Conservation (phyloP, 1,140 invertebrate genomes). For the Apis cerana region DNA sequence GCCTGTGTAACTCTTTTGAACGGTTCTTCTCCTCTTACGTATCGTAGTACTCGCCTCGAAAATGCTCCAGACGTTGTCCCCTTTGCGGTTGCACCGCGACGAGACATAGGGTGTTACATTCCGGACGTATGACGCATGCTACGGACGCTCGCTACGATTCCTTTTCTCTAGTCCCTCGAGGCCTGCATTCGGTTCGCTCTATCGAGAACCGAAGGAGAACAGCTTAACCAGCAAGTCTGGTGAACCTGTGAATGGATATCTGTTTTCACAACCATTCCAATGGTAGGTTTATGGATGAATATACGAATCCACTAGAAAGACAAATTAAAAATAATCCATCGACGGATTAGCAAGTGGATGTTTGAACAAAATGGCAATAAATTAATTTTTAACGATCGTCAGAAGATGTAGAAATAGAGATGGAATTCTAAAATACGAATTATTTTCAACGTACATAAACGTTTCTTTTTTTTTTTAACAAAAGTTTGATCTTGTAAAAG, state of each 20-base stretch:
- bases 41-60: slow-evolving; percentile 18
- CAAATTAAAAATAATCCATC: background rate
- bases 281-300: background rate
- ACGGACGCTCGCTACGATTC: slow-evolving; percentile 65
- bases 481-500: no score
- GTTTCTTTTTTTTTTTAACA: no score
- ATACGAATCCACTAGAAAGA: background rate
- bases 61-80: slow-evolving; percentile 54
- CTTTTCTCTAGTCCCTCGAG: slow-evolving; percentile 53
- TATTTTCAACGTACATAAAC: no score
- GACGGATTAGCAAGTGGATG: background rate
- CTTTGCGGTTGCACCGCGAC: slow-evolving; percentile 60
- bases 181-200: slow-evolving; percentile 27
- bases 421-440: no score
- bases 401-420: no score
- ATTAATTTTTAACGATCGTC: no score
- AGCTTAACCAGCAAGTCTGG: background rate
- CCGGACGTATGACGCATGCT: slow-evolving; percentile 75
- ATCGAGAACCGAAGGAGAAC: slow-evolving; percentile 24
- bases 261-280: background rate
- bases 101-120: slow-evolving; percentile 74
- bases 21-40: background rate
- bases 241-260: background rate
- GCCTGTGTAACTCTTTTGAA: background rate
- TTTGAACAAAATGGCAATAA: no score